phyloP scores from a whole-genome alignment of 2,888 invertebrate genomes.

The Schizotus pectinicornis region DNA sequence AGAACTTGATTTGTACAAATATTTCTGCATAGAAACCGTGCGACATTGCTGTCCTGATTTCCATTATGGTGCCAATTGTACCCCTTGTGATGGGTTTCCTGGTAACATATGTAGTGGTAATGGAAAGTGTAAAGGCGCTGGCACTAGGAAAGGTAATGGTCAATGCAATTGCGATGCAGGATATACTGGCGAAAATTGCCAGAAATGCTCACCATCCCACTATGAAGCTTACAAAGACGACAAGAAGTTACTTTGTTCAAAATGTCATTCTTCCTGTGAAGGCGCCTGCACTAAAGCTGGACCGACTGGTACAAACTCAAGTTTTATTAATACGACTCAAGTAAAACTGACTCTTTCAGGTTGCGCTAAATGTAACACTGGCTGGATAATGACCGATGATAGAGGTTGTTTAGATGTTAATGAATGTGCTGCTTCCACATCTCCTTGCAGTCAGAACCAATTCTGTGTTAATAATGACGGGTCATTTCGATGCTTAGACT shows the following conservation, averaged over 20 bases:
- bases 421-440: slow-evolving; percentile 72
- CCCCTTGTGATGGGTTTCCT: slow-evolving; percentile 77
- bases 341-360: slow-evolving; percentile 45
- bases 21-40: slow-evolving; percentile 80
- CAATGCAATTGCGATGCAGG: slow-evolving; percentile 86
- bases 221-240: slow-evolving; percentile 79
- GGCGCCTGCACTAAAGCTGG: slow-evolving; percentile 78
- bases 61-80: slow-evolving; percentile 84
- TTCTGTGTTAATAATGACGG: slow-evolving; percentile 92
- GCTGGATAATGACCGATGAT: slow-evolving; percentile 76
- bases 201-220: slow-evolving; percentile 75
- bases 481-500: slow-evolving; percentile 78
- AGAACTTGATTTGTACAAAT: slow-evolving; percentile 66
- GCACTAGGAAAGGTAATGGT: slow-evolving; percentile 92
- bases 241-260: slow-evolving; percentile 74
- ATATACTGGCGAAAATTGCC: slow-evolving; percentile 80
- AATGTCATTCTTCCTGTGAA: slow-evolving; percentile 81
- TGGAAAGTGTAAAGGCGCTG: slow-evolving; percentile 81
- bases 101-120: slow-evolving; percentile 79
- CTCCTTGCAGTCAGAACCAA: slow-evolving; percentile 68
- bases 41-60: slow-evolving; percentile 84
- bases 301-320: slow-evolving; percentile 61
- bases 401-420: slow-evolving; percentile 85
- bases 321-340: not conserved
- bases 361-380: slow-evolving; percentile 70